Evolutionary conservation across 2,113 vertebrate species (phyloP), one percentile per base, ranked within the genome.

Genomic region (Thermophis baileyi): DNA sequence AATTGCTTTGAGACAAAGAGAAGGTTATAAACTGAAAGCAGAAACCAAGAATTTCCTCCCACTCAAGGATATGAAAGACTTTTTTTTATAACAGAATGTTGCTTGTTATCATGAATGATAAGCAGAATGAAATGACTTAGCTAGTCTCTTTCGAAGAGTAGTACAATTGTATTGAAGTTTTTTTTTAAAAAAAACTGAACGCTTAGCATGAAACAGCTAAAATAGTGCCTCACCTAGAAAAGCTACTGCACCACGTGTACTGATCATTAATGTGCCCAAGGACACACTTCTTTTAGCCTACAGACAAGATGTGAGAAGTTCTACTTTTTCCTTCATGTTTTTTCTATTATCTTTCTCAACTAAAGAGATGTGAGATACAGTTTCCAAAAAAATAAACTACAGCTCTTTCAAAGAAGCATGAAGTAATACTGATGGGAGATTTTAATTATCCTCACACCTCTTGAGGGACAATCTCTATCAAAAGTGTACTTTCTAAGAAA

Each of bases 1-100:
- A 95, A 95, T 93, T 95, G 90, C 93, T 95, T 93, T 89, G 93
- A 57, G 93, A 69, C 46, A 93, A 51, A 47, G 92, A 95, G 88
- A 95, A 53, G 51, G 95, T 95, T 94, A 92, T 85, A 96, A 96
- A 93, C 92, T 94, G 94, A 95, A 95, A 96, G 49, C 91, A 60
- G 14, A 88, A 81, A 94, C 93, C 92, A 94, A 95, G 91, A 92
- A 91, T 94, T 95, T 92, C 74, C 93, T 51, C 63, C 2, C 89
- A 53, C n/a, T 0, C 18, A 90, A 57, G 35, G 49, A 74, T 49
- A 90, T 85, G 20, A 35, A 89, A 91, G 20, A 87, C 63, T 12
- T 40, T 53, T 44, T 30, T 86, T 55, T n/a, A n/a, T 57, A 63
- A 50, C 27, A 49, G 53, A 94, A 93, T 89, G 57, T 91, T 92